phyloP scores from a whole-genome alignment of 1,140 invertebrate species.

The Neodiprion lecontei region DNA sequence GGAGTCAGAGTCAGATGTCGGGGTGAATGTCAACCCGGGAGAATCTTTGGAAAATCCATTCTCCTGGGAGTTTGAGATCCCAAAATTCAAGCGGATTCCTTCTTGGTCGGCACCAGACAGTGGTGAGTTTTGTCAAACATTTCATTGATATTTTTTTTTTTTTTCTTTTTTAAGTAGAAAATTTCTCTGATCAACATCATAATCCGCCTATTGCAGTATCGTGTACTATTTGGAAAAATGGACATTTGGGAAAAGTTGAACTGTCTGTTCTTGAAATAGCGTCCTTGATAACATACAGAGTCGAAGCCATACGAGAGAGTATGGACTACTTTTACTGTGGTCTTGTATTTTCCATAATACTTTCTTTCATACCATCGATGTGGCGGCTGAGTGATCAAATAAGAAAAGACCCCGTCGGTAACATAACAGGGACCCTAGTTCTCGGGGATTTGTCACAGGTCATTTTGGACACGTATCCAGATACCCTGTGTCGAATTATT shows the following conservation, averaged over 20 bases:
- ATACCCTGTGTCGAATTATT: constrained; percentile 51
- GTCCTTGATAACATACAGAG: constrained; percentile 88
- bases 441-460: constrained; percentile 52
- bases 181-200: constrained; percentile 6
- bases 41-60: constrained; percentile 68
- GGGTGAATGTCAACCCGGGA: constrained; percentile 58
- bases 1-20: constrained; percentile 65
- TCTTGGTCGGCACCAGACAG: constrained; percentile 73
- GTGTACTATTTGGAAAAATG: constrained; percentile 92
- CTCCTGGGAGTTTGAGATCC: constrained; percentile 76
- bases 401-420: constrained; percentile 45
- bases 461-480: constrained; percentile 46
- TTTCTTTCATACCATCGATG: constrained; percentile 66
- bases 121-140: constrained; percentile 63
- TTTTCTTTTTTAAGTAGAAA: not conserved
- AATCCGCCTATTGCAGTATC: constrained; percentile 71
- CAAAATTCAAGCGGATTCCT: constrained; percentile 74
- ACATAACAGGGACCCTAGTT: constrained; percentile 46
- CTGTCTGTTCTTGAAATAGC: constrained; percentile 93
- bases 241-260: constrained; percentile 90
- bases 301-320: constrained; percentile 82
- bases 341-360: constrained; percentile 63
- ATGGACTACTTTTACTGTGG: constrained; percentile 84
- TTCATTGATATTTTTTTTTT: not conserved
- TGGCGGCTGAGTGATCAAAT: constrained; percentile 63